Evolutionary conservation across 2,113 vertebrate species (phyloP).

Genomic region (Parotia lawesii): DNA sequence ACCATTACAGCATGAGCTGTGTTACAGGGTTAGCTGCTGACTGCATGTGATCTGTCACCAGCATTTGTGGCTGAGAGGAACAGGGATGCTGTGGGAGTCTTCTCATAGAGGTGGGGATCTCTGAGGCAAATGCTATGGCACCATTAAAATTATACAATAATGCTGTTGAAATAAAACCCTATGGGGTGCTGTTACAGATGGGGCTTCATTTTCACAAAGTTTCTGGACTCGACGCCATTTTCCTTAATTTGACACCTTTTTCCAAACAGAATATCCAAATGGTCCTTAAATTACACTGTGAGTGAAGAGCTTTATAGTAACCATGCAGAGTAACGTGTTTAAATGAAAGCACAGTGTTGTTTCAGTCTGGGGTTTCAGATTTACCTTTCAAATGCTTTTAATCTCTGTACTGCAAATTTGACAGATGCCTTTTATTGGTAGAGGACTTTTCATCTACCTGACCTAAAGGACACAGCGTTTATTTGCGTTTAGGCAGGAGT

Average conservation of each 20-base stretch:
- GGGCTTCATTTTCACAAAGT: conserved; percentile 22
- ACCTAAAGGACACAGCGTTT: conserved; percentile 11
- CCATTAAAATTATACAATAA: not conserved
- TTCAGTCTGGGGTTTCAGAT: conserved; percentile 29
- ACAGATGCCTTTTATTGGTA: conserved; percentile 9
- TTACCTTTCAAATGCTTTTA: conserved; percentile 50
- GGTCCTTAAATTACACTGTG: conserved; percentile 15
- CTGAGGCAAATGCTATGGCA: not conserved
- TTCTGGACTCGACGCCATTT: conserved; percentile 14
- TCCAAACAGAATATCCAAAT: conserved; percentile 40
- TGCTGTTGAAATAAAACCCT: not conserved
- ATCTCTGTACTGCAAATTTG: conserved; percentile 23
- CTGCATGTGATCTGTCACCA: rapidly evolving
- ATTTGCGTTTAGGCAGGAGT: conserved; percentile 18
- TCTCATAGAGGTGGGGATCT: not conserved
- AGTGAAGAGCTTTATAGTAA: conserved; percentile 33
- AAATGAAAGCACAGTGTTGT: conserved; percentile 39
- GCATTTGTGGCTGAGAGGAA: not conserved
- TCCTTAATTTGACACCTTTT: conserved; percentile 53
- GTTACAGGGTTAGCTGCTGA: not conserved
- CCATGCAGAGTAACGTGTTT: not conserved
- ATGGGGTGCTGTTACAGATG: not conserved
- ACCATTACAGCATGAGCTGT: rapidly evolving
- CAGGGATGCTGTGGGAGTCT: not conserved
- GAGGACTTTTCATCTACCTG: conserved; percentile 33